These are phyloP conservation scores for Pelmatolapia mariae DNA, from an alignment of 2,113 vertebrate genomes.

Conservation along the genomic window DNA sequence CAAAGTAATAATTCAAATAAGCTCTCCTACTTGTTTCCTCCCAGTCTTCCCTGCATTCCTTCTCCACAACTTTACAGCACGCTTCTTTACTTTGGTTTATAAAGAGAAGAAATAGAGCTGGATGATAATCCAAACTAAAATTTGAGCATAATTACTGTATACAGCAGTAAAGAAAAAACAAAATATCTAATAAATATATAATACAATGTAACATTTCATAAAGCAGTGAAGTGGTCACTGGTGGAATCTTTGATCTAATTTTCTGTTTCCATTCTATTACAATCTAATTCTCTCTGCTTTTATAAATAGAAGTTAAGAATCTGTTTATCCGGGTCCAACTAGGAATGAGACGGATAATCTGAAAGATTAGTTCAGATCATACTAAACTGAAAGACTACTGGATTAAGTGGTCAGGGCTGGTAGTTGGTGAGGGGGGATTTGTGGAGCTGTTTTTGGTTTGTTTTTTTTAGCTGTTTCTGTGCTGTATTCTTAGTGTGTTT, in stretches of 20 bases:
- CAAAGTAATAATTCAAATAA: constrained; percentile 45
- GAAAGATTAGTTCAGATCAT: constrained; percentile 47
- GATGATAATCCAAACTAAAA: background rate
- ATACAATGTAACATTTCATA: background rate
- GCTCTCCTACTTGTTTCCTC: background rate
- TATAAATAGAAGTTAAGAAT: constrained; percentile 16
- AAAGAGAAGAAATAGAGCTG: background rate
- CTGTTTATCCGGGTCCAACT: background rate
- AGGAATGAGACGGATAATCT: constrained; percentile 40
- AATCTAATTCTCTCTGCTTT: background rate
- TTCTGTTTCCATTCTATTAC: background rate
- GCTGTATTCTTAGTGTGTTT: background rate
- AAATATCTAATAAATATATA: background rate
- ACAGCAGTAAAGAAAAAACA: background rate
- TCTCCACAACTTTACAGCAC: background rate
- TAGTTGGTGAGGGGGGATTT: background rate
- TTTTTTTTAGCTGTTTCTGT: background rate
- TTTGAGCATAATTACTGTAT: background rate
- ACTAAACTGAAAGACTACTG: background rate
- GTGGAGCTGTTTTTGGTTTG: background rate
- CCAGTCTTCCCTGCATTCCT: background rate
- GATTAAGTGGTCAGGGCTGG: constrained; percentile 6
- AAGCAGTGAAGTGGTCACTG: background rate
- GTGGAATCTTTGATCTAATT: background rate
- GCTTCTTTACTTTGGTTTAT: background rate